phyloP scores from a whole-genome alignment of 2,888 invertebrate genomes.

The Orthosia gothica region DNA sequence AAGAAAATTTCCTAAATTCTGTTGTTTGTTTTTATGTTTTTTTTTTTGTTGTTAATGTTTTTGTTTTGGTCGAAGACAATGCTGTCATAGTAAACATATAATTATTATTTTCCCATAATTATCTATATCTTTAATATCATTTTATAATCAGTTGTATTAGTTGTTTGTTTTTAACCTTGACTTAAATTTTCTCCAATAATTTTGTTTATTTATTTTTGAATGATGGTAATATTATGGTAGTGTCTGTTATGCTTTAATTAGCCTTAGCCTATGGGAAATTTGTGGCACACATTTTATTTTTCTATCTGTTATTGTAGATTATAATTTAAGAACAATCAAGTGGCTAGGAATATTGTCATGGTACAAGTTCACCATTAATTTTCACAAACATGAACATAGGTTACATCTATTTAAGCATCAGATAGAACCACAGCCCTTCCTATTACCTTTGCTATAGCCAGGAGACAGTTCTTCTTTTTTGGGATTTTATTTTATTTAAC shows the following conservation, averaged over 20 bases:
- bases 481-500: no score
- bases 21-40: background rate
- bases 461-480: no score
- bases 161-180: conserved; percentile 11
- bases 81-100: background rate
- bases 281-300: background rate
- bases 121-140: background rate
- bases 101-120: conserved; percentile 6
- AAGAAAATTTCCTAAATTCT: background rate
- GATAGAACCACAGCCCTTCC: no score
- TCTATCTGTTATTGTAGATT: background rate
- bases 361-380: background rate
- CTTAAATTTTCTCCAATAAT: background rate
- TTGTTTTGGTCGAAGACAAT: conserved; percentile 18
- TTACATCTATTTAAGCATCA: no score
- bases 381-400: background rate
- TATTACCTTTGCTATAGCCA: no score
- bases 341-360: background rate
- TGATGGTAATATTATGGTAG: background rate
- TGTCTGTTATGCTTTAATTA: background rate
- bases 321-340: background rate
- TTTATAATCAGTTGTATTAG: background rate
- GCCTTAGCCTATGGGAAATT: background rate
- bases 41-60: conserved; percentile 14
- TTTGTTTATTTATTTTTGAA: conserved; percentile 1